phyloP scores from a whole-genome alignment of 2,113 vertebrate species.

The Dermatemys mawii region DNA sequence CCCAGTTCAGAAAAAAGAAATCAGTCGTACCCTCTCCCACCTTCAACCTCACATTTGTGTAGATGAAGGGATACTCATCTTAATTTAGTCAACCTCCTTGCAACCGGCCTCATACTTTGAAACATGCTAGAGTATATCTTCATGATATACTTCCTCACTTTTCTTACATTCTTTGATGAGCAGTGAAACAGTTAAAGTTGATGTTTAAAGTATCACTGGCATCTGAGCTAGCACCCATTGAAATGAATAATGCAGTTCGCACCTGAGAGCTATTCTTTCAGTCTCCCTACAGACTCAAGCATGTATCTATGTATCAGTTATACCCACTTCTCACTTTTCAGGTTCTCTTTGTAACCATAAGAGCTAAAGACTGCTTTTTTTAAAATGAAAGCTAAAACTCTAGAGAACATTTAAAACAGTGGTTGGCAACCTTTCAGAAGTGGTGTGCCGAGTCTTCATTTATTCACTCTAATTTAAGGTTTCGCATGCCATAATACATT shows the following conservation, averaged over 20 bases:
- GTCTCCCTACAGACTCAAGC: neutral
- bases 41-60: no score
- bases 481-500: no score
- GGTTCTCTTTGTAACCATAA: neutral
- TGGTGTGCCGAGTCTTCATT: no score
- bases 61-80: neutral
- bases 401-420: neutral
- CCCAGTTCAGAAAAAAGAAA: no score
- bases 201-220: neutral
- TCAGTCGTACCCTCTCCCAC: no score
- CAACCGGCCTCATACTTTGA: no score
- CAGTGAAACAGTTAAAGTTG: neutral
- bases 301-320: neutral
- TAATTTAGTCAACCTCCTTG: neutral
- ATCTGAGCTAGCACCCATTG: neutral
- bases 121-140: no score
- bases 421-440: no score
- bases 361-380: neutral
- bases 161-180: neutral
- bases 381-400: neutral
- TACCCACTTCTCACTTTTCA: neutral
- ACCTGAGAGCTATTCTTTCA: neutral
- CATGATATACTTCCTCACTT: neutral
- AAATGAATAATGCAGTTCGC: neutral
- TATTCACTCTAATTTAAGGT: no score